Percentiles rank a stretch among this genome's conserved stretches.
Evolutionary conservation across 2,113 vertebrate species (phyloP).

Genomic region (Anoplopoma fimbria): DNA sequence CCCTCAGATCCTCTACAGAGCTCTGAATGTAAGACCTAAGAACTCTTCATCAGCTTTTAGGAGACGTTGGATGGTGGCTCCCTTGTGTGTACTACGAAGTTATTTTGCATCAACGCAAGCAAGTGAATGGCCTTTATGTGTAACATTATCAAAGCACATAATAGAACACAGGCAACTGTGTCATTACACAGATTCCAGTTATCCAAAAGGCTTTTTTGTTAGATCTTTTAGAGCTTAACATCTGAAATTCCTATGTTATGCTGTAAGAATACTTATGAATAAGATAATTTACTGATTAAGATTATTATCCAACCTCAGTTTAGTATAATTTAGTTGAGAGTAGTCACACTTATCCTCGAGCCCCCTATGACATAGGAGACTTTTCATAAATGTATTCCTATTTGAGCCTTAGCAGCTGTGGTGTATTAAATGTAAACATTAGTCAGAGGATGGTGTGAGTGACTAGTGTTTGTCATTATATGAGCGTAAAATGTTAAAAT

Average conservation of each 20-base stretch:
- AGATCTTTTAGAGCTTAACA: not conserved
- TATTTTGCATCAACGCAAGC: not conserved
- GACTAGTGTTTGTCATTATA: not conserved
- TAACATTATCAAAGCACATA: not conserved
- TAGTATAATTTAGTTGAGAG: not conserved
- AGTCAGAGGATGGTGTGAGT: not conserved
- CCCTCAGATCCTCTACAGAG: slow-evolving; percentile 86
- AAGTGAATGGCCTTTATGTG: not conserved
- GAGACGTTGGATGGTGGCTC: not conserved
- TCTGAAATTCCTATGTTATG: not conserved
- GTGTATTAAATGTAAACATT: not conserved
- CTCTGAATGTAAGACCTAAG: slow-evolving; percentile 86
- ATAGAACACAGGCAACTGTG: not conserved
- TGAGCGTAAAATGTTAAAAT: not conserved
- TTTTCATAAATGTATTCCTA: not conserved
- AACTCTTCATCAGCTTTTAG: not conserved
- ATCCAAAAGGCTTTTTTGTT: not conserved
- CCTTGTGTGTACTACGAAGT: not conserved
- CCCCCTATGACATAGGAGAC: not conserved
- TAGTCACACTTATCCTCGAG: not conserved
- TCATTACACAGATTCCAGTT: not conserved
- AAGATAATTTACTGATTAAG: not conserved
- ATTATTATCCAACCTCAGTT: not conserved
- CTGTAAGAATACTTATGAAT: not conserved
- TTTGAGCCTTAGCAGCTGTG: not conserved